Percentiles rank a stretch among this genome's conserved stretches.
Conservation (phyloP, 2,888 invertebrate genomes). For the Lasioglossum leucozonium region DNA sequence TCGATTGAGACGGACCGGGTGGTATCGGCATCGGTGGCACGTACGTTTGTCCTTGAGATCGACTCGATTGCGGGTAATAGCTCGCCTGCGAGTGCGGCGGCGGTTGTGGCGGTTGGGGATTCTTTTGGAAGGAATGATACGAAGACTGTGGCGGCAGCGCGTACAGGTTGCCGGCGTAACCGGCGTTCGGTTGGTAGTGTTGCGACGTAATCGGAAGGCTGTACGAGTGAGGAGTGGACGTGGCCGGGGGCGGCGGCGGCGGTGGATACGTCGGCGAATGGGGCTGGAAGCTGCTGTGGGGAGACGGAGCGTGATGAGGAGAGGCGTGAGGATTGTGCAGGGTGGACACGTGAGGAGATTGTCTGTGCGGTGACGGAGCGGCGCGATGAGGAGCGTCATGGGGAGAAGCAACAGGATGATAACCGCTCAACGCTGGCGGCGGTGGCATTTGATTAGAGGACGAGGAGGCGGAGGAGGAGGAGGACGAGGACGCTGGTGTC, state of each 20-base stretch:
- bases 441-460: constrained; percentile 76
- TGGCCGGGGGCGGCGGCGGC: constrained; percentile 79
- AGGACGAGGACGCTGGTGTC: constrained; percentile 58
- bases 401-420: constrained; percentile 69
- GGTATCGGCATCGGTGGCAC: constrained; percentile 66
- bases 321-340: constrained; percentile 77
- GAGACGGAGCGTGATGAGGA: constrained; percentile 78
- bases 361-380: constrained; percentile 75
- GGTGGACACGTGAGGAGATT: constrained; percentile 76
- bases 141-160: constrained; percentile 73
- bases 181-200: constrained; percentile 79
- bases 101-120: constrained; percentile 66
- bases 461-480: constrained; percentile 65
- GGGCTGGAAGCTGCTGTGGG: constrained; percentile 85
- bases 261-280: constrained; percentile 83
- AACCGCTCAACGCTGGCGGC: constrained; percentile 66
- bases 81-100: constrained; percentile 6
- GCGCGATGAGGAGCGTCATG: constrained; percentile 72
- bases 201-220: constrained; percentile 85
- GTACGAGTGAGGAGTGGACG: constrained; percentile 85
- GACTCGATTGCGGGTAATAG: constrained; percentile 72
- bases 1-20: constrained; percentile 55
- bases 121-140: constrained; percentile 83
- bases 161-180: constrained; percentile 83
- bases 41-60: constrained; percentile 71